Conservation (phyloP, 2,113 vertebrate genomes). For the Actenoides hombroni region DNA sequence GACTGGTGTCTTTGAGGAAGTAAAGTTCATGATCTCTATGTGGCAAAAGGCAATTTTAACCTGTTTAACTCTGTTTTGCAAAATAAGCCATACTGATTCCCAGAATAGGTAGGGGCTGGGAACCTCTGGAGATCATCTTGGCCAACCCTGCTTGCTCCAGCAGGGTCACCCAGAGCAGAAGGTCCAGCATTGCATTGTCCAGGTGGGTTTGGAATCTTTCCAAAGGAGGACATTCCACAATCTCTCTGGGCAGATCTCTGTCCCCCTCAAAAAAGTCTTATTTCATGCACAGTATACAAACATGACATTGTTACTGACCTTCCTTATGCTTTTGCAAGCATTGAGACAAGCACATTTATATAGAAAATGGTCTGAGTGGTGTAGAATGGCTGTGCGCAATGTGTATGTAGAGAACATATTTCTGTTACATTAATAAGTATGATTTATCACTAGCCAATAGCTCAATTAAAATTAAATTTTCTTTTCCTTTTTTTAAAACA, state of each 20-base stretch:
- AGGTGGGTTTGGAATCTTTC: not conserved
- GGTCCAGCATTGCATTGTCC: too few species aligned
- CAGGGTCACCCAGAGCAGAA: too few species aligned
- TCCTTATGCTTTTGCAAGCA: not conserved
- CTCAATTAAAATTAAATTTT: not conserved
- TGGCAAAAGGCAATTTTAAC: not conserved
- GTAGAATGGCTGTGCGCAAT: not conserved
- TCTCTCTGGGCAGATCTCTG: too few species aligned
- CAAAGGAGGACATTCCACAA: too few species aligned
- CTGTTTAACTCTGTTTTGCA: not conserved
- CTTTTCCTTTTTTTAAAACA: not conserved
- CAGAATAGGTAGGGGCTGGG: too few species aligned
- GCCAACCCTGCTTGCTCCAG: too few species aligned
- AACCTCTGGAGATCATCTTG: not conserved
- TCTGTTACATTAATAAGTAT: not conserved
- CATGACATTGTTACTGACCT: not conserved
- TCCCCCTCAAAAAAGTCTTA: not conserved
- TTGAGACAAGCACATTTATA: not conserved
- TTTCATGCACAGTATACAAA: not conserved
- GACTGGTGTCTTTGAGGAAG: not conserved
- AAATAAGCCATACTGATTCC: not conserved
- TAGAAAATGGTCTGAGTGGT: not conserved
- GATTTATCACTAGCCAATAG: not conserved
- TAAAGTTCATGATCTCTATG: not conserved
- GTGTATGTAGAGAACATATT: not conserved